Evolutionary conservation across 1,140 invertebrate species (phyloP), one percentile per base, ranked within the genome.

Genomic region (Pseudoatta argentina): DNA sequence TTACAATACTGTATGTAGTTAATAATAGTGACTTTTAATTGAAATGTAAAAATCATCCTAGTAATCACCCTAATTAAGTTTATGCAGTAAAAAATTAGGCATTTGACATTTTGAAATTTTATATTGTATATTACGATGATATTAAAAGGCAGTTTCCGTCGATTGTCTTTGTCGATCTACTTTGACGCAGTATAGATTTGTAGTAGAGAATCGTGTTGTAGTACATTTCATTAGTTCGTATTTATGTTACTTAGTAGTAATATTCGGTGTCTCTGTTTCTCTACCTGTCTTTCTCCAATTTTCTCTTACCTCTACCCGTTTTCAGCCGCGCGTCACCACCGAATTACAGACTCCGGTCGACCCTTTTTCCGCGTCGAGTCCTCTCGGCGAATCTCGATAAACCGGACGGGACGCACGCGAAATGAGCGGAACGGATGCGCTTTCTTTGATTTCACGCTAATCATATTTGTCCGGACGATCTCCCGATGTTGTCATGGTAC

Each of bases 261-360:
- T 61, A 39, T 53, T 30, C 27, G 27, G 0, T 64, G 27, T 64
- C 34, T 16, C 55, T 76, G 24, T 72, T 44, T 21, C 59, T 24
- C 39, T 30, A 64, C 7, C 14, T 78, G 87, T 85, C 73, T 21
- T 83, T 24, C n/a, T 30, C 57, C 71, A 39, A 51, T 75, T 61
- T 24, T 1, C 27, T 51, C 55, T 61, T 27, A 18, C 24, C 18
- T 48, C 5, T 14, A 16, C 34, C 14, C 30, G 48, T 2, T 71
- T 82, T 69, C 16, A 88, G 87, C 85, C 87, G 87, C 88, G 88
- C 85, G 89, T 88, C 88, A 89, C 85, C 82, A n/a, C 59, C 72
- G 61, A 77, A 85, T 76, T 82, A 76, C 48, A 16, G 30, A 44
- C 64, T 63, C 7, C 18, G 79, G 55, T 53, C 57, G 51, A 85